phyloP scores from a whole-genome alignment of 1,140 invertebrate species.

The Mesaphorura yosii region DNA sequence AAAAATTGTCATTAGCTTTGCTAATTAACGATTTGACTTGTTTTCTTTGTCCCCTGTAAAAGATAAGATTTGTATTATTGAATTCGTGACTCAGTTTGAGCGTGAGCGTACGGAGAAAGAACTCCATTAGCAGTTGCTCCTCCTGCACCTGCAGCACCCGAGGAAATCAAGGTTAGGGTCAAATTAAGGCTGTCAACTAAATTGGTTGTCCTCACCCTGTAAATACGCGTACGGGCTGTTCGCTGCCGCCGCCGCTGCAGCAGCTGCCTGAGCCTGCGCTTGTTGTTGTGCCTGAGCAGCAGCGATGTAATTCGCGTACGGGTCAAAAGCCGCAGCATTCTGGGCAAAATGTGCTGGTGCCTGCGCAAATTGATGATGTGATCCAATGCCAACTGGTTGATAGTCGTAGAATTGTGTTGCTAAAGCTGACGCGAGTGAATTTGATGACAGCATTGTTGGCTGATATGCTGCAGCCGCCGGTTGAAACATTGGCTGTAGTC shows the following conservation, averaged over 20 bases:
- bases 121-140: background rate
- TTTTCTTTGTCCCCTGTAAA: no score
- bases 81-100: constrained; percentile 6
- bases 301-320: constrained; percentile 7
- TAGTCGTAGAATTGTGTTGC: constrained; percentile 11
- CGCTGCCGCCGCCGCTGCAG: background rate
- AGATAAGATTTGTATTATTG: no score
- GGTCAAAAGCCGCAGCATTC: constrained; percentile 6
- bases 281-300: background rate
- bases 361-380: constrained; percentile 1
- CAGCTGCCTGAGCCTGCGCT: constrained; percentile 5
- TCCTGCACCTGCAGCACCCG: constrained; percentile 1
- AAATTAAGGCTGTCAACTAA: no score
- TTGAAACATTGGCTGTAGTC: constrained; percentile 26
- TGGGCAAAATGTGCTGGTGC: background rate
- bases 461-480: constrained; percentile 2
- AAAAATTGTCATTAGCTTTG: no score
- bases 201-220: no score
- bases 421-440: constrained; percentile 9
- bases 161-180: no score
- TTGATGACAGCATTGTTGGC: background rate
- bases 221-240: constrained; percentile 5
- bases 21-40: no score
- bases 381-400: background rate
- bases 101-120: constrained; percentile 8